Evolutionary conservation across 1,140 invertebrate genomes (phyloP).

Genomic region (Brachionus paranguensis): DNA sequence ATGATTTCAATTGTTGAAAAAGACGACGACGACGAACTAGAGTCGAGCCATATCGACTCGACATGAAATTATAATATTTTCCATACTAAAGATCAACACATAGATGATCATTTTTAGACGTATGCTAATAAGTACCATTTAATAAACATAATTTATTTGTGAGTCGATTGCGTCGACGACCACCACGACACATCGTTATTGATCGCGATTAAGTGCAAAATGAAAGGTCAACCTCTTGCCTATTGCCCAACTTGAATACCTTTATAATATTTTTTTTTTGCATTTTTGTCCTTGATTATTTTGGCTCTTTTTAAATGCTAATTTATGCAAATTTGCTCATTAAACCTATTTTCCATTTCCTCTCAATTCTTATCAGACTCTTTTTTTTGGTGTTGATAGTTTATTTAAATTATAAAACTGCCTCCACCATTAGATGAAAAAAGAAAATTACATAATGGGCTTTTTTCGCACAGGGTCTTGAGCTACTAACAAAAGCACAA

Average conservation of each 20-base stretch:
- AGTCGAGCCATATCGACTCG: neutral
- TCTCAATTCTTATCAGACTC: neutral
- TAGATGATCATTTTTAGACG: slow-evolving; percentile 5
- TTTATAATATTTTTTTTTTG: neutral
- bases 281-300: neutral
- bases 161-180: neutral
- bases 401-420: too few relatives aligned
- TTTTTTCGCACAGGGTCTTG: too few relatives aligned
- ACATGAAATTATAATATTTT: neutral
- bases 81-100: neutral
- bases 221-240: neutral
- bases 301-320: too few relatives aligned
- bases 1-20: neutral
- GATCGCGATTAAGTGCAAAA: neutral
- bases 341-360: neutral
- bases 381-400: too few relatives aligned
- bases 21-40: neutral
- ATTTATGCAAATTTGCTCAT: neutral
- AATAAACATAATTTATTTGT: slow-evolving; percentile 14
- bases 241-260: neutral
- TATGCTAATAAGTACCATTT: neutral
- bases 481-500: too few relatives aligned
- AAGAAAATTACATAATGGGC: too few relatives aligned
- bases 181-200: neutral
- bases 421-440: too few relatives aligned